Evolutionary conservation across 2,113 vertebrate species (phyloP), one percentile per base, ranked within the genome.

Genomic region (Ariopsis seemanni): DNA sequence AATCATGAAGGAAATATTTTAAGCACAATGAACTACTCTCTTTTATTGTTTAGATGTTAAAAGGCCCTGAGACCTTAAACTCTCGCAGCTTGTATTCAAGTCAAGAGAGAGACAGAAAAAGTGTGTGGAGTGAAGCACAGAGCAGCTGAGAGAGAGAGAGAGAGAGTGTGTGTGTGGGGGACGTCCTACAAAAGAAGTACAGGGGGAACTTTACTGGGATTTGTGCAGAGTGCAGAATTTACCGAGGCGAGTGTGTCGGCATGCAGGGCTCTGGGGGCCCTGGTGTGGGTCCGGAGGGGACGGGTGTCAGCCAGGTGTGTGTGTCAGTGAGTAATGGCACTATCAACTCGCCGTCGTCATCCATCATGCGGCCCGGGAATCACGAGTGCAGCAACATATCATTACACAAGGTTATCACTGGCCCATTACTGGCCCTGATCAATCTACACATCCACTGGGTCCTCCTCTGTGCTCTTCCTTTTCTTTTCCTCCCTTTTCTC

Each of bases 291-390:
- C 95, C 95, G 86, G 93, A 92, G 93, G 96, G 96, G 96, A 96
- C 95, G 91, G 94, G 96, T 96, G 97, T 96, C 96, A 96, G 94
- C 93, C 94, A 92, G 95, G 95, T 95, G 96, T 95, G 96, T 95
- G 95, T 96, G 96, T 94, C 94, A 92, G 95, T 99, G 98, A 99
- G 96, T 98, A 98, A 99, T 99, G 95, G 97, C 93, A 93, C 97
- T 97, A 97, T 97, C 97, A 98, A 96, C 95, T 95, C 95, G 96
- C 96, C 94, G 95, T 96, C 94, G 95, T 96, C 96, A 99, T 99
- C 97, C 96, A 98, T 99, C 98, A 99, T 95, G 96, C 82, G 72
- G 87, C 92, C 92, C 91, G 93, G 91, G 95, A 95, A 93, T 96
- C 95, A 96, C 95, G 94, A 96, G 96, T 95, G 95, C 93, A 93